These are phyloP conservation scores for Chiloscyllium plagiosum DNA, from an alignment of 2,113 vertebrate genomes.

Conservation along the genomic window DNA sequence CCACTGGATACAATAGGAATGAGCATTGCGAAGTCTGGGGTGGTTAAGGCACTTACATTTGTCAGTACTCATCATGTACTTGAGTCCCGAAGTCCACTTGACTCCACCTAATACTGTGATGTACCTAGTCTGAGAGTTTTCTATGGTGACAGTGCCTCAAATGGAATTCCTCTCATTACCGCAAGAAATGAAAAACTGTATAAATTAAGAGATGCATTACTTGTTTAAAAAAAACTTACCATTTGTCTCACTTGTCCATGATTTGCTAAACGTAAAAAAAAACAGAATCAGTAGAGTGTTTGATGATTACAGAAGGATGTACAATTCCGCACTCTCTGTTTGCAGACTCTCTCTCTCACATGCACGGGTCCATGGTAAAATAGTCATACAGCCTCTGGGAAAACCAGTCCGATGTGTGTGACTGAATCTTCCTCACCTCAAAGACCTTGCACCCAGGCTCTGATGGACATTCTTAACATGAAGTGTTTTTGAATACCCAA, in stretches of 20 bases:
- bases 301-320: background rate
- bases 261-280: constrained; percentile 38
- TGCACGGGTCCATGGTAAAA: background rate
- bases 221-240: constrained; percentile 38
- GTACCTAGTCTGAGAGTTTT: background rate
- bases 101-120: background rate
- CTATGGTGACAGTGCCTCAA: background rate
- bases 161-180: background rate
- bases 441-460: background rate
- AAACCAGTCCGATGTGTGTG: background rate
- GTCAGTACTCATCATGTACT: no score
- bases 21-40: background rate
- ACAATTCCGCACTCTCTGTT: background rate
- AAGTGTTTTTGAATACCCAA: background rate
- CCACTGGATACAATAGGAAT: background rate
- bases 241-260: constrained; percentile 41
- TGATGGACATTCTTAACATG: background rate
- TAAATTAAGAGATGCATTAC: background rate
- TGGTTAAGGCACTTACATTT: background rate
- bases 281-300: background rate
- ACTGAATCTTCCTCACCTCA: background rate
- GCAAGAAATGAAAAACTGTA: background rate
- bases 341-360: background rate
- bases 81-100: background rate
- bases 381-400: background rate